Conservation (phyloP, 92 coral and sea anemone species). For the Porites lobata region DNA sequence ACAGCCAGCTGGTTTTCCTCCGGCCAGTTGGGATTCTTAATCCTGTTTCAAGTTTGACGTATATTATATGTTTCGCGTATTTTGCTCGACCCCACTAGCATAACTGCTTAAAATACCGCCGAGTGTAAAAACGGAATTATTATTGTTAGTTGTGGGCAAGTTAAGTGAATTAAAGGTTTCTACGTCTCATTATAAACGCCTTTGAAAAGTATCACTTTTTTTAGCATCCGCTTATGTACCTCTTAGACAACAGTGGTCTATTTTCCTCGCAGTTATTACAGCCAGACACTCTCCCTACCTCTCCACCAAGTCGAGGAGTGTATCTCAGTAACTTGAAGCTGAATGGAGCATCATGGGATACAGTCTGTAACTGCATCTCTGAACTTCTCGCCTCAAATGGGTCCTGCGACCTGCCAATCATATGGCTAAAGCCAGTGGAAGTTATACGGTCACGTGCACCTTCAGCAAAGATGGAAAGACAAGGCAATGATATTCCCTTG, state of each 20-base stretch:
- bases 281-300: constrained; percentile 51
- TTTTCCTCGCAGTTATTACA: constrained; percentile 63
- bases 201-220: too few species aligned
- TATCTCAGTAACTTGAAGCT: constrained; percentile 79
- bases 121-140: too few species aligned
- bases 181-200: too few species aligned
- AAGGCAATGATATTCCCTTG: constrained; percentile 40
- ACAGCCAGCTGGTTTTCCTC: too few species aligned
- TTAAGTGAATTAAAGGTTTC: too few species aligned
- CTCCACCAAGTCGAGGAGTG: constrained; percentile 81
- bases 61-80: too few species aligned
- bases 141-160: too few species aligned
- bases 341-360: constrained; percentile 91
- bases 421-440: constrained; percentile 67
- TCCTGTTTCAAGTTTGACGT: too few species aligned
- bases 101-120: too few species aligned
- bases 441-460: constrained; percentile 42
- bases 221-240: too few species aligned
- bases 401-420: constrained; percentile 69
- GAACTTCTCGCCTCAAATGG: constrained; percentile 22
- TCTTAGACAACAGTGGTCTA: background rate
- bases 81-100: too few species aligned
- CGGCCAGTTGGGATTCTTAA: too few species aligned
- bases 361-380: constrained; percentile 55
- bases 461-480: constrained; percentile 26